Percentiles rank a stretch among this genome's conserved stretches.
Evolutionary conservation across 2,888 invertebrate genomes (phyloP).

Genomic region (Thysanoteuthis rhombus): DNA sequence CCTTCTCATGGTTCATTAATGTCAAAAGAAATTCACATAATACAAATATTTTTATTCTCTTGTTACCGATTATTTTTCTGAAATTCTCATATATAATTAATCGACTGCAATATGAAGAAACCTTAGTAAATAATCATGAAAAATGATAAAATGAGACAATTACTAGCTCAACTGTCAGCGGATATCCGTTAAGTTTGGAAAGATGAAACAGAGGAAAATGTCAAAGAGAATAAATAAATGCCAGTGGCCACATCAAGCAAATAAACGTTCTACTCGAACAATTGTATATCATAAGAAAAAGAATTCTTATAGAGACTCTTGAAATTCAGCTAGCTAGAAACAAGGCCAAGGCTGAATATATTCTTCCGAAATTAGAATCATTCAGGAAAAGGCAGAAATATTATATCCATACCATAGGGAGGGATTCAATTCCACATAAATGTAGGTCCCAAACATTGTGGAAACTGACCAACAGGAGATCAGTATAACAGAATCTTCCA

Average conservation of each 20-base stretch:
- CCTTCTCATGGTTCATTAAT: too few species aligned
- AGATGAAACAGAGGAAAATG: background rate
- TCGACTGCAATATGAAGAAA: too few species aligned
- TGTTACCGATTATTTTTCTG: background rate
- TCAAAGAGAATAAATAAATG: background rate
- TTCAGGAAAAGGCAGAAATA: background rate
- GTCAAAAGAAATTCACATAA: too few species aligned
- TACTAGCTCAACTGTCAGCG: background rate
- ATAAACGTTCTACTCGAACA: background rate
- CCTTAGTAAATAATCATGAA: background rate
- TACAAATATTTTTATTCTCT: background rate
- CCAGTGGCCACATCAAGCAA: background rate
- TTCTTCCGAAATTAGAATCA: background rate
- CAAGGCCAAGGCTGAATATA: background rate
- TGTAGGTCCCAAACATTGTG: background rate
- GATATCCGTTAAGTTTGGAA: background rate
- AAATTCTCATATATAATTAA: background rate
- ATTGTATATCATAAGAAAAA: background rate
- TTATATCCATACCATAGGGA: background rate
- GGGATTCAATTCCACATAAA: background rate
- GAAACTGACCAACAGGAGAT: background rate
- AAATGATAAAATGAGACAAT: background rate
- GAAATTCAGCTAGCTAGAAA: background rate
- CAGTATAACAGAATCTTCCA: background rate
- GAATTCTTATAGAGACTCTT: background rate